Evolutionary conservation across 2,888 invertebrate genomes (phyloP), one percentile per base, ranked within the genome.

Genomic region (Drosophila pegasa): DNA sequence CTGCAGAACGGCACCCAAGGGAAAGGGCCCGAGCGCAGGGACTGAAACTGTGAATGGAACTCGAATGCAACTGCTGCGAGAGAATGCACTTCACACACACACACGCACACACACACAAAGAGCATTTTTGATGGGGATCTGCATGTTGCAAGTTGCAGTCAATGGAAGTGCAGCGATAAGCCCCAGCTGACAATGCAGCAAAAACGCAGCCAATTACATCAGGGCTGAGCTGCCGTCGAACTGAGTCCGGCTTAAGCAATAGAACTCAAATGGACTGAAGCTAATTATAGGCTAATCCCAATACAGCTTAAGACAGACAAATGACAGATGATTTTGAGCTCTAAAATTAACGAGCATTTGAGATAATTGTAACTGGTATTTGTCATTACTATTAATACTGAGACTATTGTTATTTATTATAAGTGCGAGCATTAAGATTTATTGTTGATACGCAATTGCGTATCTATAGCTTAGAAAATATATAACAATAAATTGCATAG

Each of bases 121-220:
- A 60, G 81, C 84, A 81, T 87, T 60, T 70, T 80, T 84, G 68
- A 81, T 81, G 78, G 35, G 51, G 25, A 51, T 38, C 48, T 40
- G 41, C 45, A 50, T 22, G 55, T 58, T 67, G 75, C 65, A 64
- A 63, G 69, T 16, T 68, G 56, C 66, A 65, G 55, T 65, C 74
- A 74, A 68, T 76, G 73, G 25, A 55, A 63, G 47, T 75, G 50
- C 65, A 64, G 33, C 62, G 75, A 67, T 80, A 80, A 81, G 64
- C 76, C 56, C 20, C 62, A 56, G 56, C 40, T 62, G 68, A 71
- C 78, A 83, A 65, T 61, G 66, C 75, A 51, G 33, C 71, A 59
- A 35, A 51, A 61, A 29, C 40, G 29, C 20, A 61, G 47, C 58
- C 77, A 74, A 66, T 71, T 41, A 27, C 56, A 60, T 45, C 38